Evolutionary conservation across 1,140 invertebrate genomes (phyloP).

Genomic region (Drosophila orosa): DNA sequence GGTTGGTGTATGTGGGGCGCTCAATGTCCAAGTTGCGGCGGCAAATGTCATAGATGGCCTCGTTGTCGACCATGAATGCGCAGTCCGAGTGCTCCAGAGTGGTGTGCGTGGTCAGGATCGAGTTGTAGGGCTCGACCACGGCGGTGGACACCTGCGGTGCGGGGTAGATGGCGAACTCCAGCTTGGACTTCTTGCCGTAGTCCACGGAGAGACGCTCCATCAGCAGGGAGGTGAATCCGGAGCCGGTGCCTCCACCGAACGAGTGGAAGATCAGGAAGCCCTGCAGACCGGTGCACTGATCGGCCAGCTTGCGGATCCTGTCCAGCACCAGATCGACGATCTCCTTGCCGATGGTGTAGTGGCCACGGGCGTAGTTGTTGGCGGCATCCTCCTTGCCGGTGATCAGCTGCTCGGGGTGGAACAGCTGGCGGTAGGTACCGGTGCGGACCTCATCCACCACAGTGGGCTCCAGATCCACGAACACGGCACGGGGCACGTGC

Average conservation of each 20-base stretch:
- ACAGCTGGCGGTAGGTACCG: constrained; percentile 93
- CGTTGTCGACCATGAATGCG: constrained; percentile 95
- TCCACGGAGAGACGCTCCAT: constrained; percentile 96
- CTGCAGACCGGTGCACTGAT: constrained; percentile 94
- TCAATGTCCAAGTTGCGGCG: constrained; percentile 94
- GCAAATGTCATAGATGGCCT: constrained; percentile 96
- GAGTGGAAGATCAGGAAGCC: constrained; percentile 96
- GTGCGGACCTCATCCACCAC: constrained; percentile 94
- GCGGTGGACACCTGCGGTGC: constrained; percentile 95
- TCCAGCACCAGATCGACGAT: constrained; percentile 93
- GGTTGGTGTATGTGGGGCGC: constrained; percentile 91
- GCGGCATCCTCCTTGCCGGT: constrained; percentile 95
- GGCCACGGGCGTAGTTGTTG: constrained; percentile 95
- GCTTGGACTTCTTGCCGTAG: constrained; percentile 95
- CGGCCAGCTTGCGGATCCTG: constrained; percentile 91
- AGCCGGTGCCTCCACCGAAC: constrained; percentile 95
- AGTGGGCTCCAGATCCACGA: constrained; percentile 94
- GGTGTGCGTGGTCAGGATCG: constrained; percentile 92
- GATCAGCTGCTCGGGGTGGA: constrained; percentile 94
- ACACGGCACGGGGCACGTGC: constrained; percentile 93
- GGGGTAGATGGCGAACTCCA: constrained; percentile 95
- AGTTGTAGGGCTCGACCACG: constrained; percentile 96
- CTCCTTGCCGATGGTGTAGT: constrained; percentile 96
- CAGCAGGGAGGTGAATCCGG: constrained; percentile 93
- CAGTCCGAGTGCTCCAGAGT: constrained; percentile 94